These are phyloP conservation scores for Archips xylosteana DNA, from an alignment of 2,888 invertebrate genomes.

Conservation along the genomic window DNA sequence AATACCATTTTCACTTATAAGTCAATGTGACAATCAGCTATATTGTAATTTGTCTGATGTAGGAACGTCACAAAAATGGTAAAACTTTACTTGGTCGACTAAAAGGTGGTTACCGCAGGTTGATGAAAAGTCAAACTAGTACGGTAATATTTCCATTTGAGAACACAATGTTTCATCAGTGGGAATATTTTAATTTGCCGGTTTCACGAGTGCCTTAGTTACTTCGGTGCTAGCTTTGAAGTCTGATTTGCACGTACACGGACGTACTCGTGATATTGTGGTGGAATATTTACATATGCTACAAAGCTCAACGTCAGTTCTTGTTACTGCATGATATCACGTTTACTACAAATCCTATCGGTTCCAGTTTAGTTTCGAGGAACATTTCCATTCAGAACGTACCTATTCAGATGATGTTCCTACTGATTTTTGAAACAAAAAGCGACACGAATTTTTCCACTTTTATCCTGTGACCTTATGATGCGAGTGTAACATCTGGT, in stretches of 20 bases:
- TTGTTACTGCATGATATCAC: neutral
- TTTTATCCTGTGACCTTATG: no score
- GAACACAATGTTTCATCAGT: conserved; percentile 39
- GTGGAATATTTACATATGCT: neutral
- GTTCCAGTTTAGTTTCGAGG: neutral
- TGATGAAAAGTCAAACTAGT: conserved; percentile 3
- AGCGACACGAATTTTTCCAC: neutral
- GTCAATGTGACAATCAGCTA: no score
- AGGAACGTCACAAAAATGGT: no score
- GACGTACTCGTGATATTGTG: conserved; percentile 8
- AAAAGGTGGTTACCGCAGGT: neutral
- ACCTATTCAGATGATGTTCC: no score
- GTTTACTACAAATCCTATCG: neutral
- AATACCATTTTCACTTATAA: no score
- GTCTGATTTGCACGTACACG: conserved; percentile 30
- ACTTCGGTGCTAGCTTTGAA: conserved; percentile 35
- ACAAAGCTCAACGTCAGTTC: neutral
- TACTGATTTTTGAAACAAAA: neutral
- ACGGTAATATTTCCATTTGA: conserved; percentile 32
- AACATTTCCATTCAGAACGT: neutral
- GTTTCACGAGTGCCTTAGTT: conserved; percentile 37
- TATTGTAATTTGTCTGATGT: no score
- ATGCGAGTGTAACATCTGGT: no score
- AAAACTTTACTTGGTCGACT: no score
- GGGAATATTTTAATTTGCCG: conserved; percentile 41